Percentiles rank a stretch among this genome's conserved stretches.
phyloP scores from a whole-genome alignment of 2,888 invertebrate genomes.

The Trichogramma evanescens region DNA sequence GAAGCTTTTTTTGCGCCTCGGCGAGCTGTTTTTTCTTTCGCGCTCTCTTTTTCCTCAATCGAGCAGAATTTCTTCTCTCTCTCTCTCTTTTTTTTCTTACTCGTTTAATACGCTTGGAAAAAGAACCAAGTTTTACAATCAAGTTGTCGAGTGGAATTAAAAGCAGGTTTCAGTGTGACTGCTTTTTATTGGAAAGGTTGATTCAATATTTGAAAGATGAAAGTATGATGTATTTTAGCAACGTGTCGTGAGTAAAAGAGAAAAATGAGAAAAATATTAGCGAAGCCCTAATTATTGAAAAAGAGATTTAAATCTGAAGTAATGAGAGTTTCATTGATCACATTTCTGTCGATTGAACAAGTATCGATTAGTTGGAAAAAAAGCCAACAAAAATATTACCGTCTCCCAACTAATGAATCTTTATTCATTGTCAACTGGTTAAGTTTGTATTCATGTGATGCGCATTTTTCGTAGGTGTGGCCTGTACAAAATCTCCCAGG shows the following conservation, averaged over 20 bases:
- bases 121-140: constrained; percentile 18
- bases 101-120: not conserved
- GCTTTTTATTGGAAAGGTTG: constrained; percentile 18
- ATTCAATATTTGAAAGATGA: constrained; percentile 22
- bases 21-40: constrained; percentile 6
- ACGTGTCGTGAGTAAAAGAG: not conserved
- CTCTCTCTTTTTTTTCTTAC: not conserved
- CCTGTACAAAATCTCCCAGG: constrained; percentile 36
- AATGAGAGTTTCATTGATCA: constrained; percentile 17
- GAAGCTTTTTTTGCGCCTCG: too few species aligned
- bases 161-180: constrained; percentile 18
- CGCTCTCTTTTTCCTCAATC: constrained; percentile 2
- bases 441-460: too few species aligned
- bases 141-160: constrained; percentile 15
- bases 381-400: too few species aligned
- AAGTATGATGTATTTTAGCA: constrained; percentile 18
- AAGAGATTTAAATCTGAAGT: constrained; percentile 11
- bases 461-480: constrained; percentile 33
- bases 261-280: not conserved
- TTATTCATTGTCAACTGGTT: too few species aligned
- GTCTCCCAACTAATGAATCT: too few species aligned
- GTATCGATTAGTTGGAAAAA: not conserved
- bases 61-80: not conserved
- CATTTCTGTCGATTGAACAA: not conserved
- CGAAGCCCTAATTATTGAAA: constrained; percentile 15